Evolutionary conservation across 2,888 invertebrate species (phyloP).

Genomic region (Brachypterus glaber): DNA sequence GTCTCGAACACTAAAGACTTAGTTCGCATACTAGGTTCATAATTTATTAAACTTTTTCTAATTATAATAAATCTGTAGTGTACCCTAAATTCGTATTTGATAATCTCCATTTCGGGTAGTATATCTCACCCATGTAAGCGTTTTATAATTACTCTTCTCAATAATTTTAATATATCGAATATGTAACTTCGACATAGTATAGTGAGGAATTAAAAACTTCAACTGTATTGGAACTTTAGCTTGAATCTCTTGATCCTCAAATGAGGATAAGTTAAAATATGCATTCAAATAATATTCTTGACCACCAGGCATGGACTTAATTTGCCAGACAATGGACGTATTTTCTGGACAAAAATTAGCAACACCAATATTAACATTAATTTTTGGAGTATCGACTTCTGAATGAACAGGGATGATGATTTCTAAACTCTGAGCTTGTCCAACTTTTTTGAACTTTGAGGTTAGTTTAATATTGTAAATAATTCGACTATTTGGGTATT

Average conservation of each 20-base stretch:
- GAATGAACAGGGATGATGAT: slow-evolving; percentile 84
- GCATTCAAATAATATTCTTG: slow-evolving; percentile 92
- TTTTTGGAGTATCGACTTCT: slow-evolving; percentile 92
- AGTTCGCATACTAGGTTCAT: too few relatives aligned
- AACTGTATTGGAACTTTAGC: slow-evolving; percentile 91
- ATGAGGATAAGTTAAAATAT: slow-evolving; percentile 87
- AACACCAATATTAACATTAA: slow-evolving; percentile 84
- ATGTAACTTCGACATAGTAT: slow-evolving; percentile 93
- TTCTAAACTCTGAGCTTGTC: slow-evolving; percentile 92
- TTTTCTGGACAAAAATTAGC: slow-evolving; percentile 90
- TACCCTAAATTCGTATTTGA: slow-evolving; percentile 49
- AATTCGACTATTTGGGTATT: slow-evolving; percentile 87
- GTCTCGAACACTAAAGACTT: too few relatives aligned
- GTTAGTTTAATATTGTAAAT: slow-evolving; percentile 96
- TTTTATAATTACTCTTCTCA: slow-evolving; percentile 94
- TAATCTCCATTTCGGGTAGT: slow-evolving; percentile 96
- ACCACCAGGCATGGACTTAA: slow-evolving; percentile 89
- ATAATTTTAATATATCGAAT: slow-evolving; percentile 86
- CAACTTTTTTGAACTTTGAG: slow-evolving; percentile 87
- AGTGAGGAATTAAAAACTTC: slow-evolving; percentile 93
- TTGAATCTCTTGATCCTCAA: slow-evolving; percentile 77
- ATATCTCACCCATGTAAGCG: slow-evolving; percentile 90
- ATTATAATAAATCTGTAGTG: too few relatives aligned
- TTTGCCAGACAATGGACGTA: slow-evolving; percentile 88
- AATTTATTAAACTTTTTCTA: too few relatives aligned